Base-by-base conservation (phyloP, 1,140 invertebrate species). In the Mylabris phalerata region DNA sequence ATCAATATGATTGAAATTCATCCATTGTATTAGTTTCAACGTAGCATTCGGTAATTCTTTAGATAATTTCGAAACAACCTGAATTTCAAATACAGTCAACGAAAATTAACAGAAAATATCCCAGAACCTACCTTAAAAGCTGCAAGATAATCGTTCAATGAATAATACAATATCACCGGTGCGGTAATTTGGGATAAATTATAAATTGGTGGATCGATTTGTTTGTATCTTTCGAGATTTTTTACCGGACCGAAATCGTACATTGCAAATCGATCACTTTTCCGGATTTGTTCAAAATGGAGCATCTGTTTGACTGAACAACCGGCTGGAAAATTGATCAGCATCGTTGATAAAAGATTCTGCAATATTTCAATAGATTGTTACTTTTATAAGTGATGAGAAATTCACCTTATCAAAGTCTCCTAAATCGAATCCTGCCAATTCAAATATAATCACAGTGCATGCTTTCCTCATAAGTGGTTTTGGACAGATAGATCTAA, bases 181-280 rank as follows among this genome's bases (percentile, higher is more conserved):
- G 78, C 70, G 7, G 67, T 67, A 11, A 84, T 74, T 39, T 75
- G 75, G 1, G 68, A 61, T 7, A 82, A 48, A 64, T 79, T 56
- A 56, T 85, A 85, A 5, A 68, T 52, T 7, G 82, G 82, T 24
- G 84, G 82, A 26, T 65, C 61, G 0, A 63, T 51, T 50, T 67
- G 68, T 4, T 78, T 77, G 50, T 79, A 79, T 43, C 67, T 57
- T 49, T 65, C 7, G 6, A 62, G 42, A 63, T 79, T 78, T 55
- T 64, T 66, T 2, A 61, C 25, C 2, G 3, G 3, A 2, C 81
- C 81, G 59, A 77, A 82, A 62, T 84, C 79, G 51, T 74, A 84
- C 10, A 73, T 69, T 47, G 69, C 54, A 58, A 80, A 80, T 57
- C 67, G 65, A 27, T 78, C 73, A 5, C 9, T 4, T 32, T 32